Conservation (phyloP, 1,140 invertebrate species). For the Chironomus striatipennis region DNA sequence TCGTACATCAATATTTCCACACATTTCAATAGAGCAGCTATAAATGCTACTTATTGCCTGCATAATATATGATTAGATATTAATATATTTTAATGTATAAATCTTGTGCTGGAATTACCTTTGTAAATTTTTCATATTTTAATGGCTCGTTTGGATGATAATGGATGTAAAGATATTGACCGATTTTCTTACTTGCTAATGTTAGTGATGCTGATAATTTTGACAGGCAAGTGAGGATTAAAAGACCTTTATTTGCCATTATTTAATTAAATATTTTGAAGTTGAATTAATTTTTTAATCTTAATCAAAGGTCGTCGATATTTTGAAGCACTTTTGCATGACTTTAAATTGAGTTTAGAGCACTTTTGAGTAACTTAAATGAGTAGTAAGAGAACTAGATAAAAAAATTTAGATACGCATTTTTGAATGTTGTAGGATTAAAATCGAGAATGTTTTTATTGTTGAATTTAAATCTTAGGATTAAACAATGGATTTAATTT, state of each 20-base stretch:
- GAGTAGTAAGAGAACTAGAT: too few species aligned
- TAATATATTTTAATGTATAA: not conserved
- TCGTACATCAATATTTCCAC: conserved; percentile 30
- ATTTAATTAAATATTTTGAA: not conserved
- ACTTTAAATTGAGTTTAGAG: too few species aligned
- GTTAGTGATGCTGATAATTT: not conserved
- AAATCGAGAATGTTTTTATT: too few species aligned
- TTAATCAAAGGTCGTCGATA: not conserved
- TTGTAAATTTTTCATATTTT: not conserved
- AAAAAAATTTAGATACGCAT: too few species aligned
- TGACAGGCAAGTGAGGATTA: not conserved
- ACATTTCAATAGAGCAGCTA: not conserved
- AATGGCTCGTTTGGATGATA: not conserved
- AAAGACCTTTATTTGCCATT: not conserved
- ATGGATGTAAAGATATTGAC: not conserved
- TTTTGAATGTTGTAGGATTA: too few species aligned
- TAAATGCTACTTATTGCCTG: not conserved
- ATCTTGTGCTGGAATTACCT: not conserved
- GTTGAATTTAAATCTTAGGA: too few species aligned
- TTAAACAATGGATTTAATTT: too few species aligned
- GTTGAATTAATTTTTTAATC: not conserved
- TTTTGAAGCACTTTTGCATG: too few species aligned
- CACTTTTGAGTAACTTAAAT: too few species aligned
- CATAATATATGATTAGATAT: not conserved
- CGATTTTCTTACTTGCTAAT: not conserved